Evolutionary conservation across 2,113 vertebrate genomes (phyloP), one percentile per base, ranked within the genome.

Genomic region (sheep (Ovis aries)): DNA sequence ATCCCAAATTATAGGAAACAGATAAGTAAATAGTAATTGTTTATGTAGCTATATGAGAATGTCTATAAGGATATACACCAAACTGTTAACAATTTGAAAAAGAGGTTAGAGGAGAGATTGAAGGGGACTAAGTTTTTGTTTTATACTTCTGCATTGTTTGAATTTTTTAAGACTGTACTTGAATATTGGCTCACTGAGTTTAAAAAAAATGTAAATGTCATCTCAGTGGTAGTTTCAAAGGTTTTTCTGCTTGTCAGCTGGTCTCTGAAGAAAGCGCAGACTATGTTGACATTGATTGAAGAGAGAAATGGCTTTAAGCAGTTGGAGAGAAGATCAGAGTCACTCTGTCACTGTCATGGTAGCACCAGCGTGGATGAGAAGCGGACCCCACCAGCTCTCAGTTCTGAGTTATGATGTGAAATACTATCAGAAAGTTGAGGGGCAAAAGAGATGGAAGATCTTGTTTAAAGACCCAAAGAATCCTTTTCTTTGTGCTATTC

Each of bases 81-180:
- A 4, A 52, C 52, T 21, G 2, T 71, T 59, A 53, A 31, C 23
- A 36, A 2, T 55, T 86, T 81, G 25, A 40, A 80, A 43, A 50
- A 23, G 57, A 43, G 33, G 50, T 31, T 50, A 82, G 21, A 67
- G 53, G 2, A 71, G 71, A 91, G 71, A 27, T 29, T 33, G 60
- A 86, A 64, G 71, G 43, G 21, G 15, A 36, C 29, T 52, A 16
- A 59, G 31, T 33, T 71, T 78, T 55, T 36, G 15, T 50, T 71
- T n/a, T 59, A 45, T 60, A 31, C 16, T 82, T 45, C 21, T 10
- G 6, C 29, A 2, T 40, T 80, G 33, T 45, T 87, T 91, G 81
- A 91, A 43, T 83, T 82, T 96, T 95, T 82, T 16, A 81, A 82
- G 60, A 60, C 7, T 53, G 6, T 64, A 27, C 25, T 82, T 91